Evolutionary conservation across 64 coral and sea anemone species (phyloP), one percentile per base, ranked within the genome.

Genomic region (Pocillopora verrucosa): DNA sequence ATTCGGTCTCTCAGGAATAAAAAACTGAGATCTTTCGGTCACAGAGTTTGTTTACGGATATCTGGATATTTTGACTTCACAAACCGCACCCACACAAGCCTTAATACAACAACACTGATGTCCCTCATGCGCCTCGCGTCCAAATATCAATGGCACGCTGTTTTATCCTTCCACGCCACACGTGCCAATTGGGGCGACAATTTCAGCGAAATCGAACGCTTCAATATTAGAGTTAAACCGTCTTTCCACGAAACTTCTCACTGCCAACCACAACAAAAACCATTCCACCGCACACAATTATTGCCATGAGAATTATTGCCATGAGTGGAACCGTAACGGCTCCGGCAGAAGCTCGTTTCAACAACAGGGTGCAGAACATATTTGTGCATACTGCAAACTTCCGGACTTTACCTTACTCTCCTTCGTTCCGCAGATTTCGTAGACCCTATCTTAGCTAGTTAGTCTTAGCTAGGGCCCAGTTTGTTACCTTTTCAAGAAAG

Each of bases 31-130:
- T 17, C 24, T 88, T 20, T 56, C 86, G 36, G 60, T 67, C 22
- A n/a, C 86, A 13, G 86, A 76, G 36, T 88, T 87, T 68, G 67
- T 87, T 45, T 87, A 88, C 13, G 86, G 86, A 34, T 35, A 76
- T 72, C 38, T 86, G 56, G 84, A 87, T 68, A 87, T 87, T 74
- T 10, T 74, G 14, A 24, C 13, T 14, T 56, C 38, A 17, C 37
- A 87, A 74, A 56, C 20, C 13, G 65, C 67, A 24, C 65, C 13
- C 25, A 74, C 56, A 74, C 65, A 59, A 73, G 24, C 67, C n/a
- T 51, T 87, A n/a, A 87, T 87, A 65, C 26, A 34, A 45, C 84
- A 84, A 59, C 68, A 87, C 60, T 56, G 41, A 75, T 73, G 9
- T 16, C 36, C 41, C 65, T 58, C 7, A 88, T 88, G 86, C 20